phyloP scores from a whole-genome alignment of 1,140 invertebrate genomes.

The Sinella curviseta region DNA sequence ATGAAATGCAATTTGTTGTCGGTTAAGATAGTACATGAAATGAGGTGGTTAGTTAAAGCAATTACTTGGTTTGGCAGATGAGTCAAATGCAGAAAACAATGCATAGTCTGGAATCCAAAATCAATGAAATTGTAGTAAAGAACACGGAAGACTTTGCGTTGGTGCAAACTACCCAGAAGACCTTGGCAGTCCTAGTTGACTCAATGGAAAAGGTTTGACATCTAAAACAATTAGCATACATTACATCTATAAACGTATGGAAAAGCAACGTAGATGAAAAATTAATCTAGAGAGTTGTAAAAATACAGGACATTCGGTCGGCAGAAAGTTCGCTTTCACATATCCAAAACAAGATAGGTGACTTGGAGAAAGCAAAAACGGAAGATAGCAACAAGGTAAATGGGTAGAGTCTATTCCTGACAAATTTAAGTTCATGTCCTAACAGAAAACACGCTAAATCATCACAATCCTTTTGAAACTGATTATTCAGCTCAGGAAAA shows the following conservation, averaged over 20 bases:
- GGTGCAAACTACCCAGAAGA: constrained; percentile 26
- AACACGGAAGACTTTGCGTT: constrained; percentile 24
- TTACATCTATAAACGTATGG: not conserved
- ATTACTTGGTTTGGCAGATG: constrained; percentile 2
- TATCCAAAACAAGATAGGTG: constrained; percentile 20
- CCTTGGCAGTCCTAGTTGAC: not conserved
- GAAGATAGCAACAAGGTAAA: constrained; percentile 29
- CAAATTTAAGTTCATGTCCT: too few species aligned
- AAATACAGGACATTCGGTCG: constrained; percentile 22
- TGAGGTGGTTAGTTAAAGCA: not conserved
- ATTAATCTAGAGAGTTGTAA: too few species aligned
- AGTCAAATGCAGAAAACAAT: constrained; percentile 35
- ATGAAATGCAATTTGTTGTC: too few species aligned
- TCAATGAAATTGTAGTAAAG: constrained; percentile 16
- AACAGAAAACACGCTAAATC: too few species aligned
- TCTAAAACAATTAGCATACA: not conserved
- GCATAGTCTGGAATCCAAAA: constrained; percentile 34
- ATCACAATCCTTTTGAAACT: too few species aligned
- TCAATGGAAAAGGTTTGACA: constrained; percentile 25
- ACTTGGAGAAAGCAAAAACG: constrained; percentile 27
- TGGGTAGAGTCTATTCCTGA: too few species aligned
- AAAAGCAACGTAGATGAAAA: not conserved
- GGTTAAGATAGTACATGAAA: too few species aligned
- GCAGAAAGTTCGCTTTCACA: not conserved
- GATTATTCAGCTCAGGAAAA: constrained; percentile 21